Evolutionary conservation across 2,888 invertebrate species (phyloP).

Genomic region (Neocrepidodera transversa): DNA sequence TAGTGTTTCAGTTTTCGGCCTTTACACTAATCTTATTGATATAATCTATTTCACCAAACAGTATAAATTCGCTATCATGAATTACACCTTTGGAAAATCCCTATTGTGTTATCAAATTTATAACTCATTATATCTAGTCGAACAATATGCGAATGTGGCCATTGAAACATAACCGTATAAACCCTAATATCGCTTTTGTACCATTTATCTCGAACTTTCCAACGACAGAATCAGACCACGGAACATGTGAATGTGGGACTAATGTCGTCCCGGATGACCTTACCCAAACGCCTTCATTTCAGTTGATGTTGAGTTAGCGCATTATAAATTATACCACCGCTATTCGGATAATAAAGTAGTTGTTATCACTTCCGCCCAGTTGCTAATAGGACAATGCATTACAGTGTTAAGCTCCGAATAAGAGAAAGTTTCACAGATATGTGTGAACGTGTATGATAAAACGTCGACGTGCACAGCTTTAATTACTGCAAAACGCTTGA

Average conservation of each 20-base stretch:
- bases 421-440: slow-evolving; percentile 35
- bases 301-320: slow-evolving; percentile 39
- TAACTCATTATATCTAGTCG: slow-evolving; percentile 17
- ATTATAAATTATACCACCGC: slow-evolving; percentile 48
- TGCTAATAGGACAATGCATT: slow-evolving; percentile 54
- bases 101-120: slow-evolving; percentile 24
- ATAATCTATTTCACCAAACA: too few species aligned
- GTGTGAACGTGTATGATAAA: slow-evolving; percentile 11
- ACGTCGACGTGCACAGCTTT: too few species aligned
- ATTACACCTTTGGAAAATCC: slow-evolving; percentile 5
- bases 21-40: too few species aligned
- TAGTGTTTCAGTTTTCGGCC: too few species aligned
- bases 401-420: slow-evolving; percentile 46
- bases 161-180: slow-evolving; percentile 13
- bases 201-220: slow-evolving; percentile 24
- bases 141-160: slow-evolving; percentile 11
- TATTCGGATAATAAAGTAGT: slow-evolving; percentile 53
- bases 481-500: too few species aligned
- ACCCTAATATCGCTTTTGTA: slow-evolving; percentile 23
- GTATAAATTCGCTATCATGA: slow-evolving; percentile 8
- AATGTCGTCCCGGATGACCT: slow-evolving; percentile 30
- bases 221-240: background rate
- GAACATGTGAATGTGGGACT: slow-evolving; percentile 29
- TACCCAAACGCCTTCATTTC: slow-evolving; percentile 30
- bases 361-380: slow-evolving; percentile 56